A percentile compares a stretch with the other conserved stretches of the same genome.
phyloP scores from a whole-genome alignment of 64 coral and sea anemone genomes.

The Pachyseris speciosa region DNA sequence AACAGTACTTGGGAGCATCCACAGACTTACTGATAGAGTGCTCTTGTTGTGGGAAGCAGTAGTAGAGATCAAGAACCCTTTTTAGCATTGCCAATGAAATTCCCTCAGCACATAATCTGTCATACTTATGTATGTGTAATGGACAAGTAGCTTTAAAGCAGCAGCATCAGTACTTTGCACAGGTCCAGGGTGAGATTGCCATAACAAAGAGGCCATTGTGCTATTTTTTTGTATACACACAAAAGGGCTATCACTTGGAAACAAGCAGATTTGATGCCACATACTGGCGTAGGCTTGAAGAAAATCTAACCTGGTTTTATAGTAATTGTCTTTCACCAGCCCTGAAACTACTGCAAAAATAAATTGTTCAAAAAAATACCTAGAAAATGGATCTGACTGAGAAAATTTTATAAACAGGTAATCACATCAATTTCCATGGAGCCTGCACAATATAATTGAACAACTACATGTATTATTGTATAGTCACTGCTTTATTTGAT shows the following conservation, averaged over 20 bases:
- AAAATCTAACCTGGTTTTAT: slow-evolving; percentile 71
- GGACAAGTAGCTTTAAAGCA: slow-evolving; percentile 51
- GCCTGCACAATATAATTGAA: slow-evolving; percentile 15
- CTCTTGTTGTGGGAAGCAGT: slow-evolving; percentile 67
- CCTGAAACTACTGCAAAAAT: slow-evolving; percentile 24
- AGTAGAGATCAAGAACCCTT: slow-evolving; percentile 45
- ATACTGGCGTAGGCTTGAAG: slow-evolving; percentile 56
- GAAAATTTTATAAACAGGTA: not conserved
- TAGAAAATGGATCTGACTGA: slow-evolving; percentile 26
- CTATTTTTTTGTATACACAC: slow-evolving; percentile 76
- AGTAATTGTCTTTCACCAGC: slow-evolving; percentile 45
- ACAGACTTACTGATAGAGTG: slow-evolving; percentile 70
- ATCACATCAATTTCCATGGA: slow-evolving; percentile 4
- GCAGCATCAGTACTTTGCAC: slow-evolving; percentile 61
- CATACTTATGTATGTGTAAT: slow-evolving; percentile 68
- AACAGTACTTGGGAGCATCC: slow-evolving; percentile 66
- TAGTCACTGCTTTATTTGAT: slow-evolving; percentile 18
- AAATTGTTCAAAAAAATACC: slow-evolving; percentile 13
- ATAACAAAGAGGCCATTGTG: slow-evolving; percentile 46
- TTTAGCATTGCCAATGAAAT: slow-evolving; percentile 58
- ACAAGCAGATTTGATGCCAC: slow-evolving; percentile 44
- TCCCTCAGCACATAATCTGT: slow-evolving; percentile 48
- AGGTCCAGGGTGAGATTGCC: slow-evolving; percentile 66
- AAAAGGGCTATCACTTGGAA: slow-evolving; percentile 69
- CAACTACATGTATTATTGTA: not conserved